Conservation (phyloP, 2,888 invertebrate genomes). For the Eremobia ochroleuca region DNA sequence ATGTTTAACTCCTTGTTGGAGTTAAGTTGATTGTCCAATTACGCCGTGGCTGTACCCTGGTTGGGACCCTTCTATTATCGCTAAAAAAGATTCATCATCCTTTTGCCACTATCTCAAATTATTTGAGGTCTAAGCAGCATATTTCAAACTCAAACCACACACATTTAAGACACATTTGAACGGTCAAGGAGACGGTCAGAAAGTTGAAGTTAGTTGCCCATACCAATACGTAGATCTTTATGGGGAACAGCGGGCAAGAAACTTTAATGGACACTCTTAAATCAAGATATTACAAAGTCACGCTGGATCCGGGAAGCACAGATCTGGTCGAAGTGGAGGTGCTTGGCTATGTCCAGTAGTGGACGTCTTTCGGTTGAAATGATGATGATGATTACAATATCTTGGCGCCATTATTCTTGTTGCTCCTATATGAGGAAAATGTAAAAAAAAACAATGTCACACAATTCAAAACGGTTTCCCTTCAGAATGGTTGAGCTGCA, state of each 20-base stretch:
- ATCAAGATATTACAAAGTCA: background rate
- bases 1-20: background rate
- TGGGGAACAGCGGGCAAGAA: background rate
- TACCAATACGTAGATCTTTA: background rate
- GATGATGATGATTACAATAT: too few relatives aligned
- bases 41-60: background rate
- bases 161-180: background rate
- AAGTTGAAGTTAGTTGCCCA: background rate
- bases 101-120: background rate
- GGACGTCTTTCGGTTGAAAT: too few relatives aligned
- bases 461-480: background rate
- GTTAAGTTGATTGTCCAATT: background rate
- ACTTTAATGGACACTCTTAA: background rate
- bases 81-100: background rate
- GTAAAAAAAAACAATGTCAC: background rate
- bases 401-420: too few relatives aligned
- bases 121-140: background rate
- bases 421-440: background rate
- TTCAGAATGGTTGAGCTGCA: background rate
- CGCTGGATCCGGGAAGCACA: too few relatives aligned
- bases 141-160: background rate
- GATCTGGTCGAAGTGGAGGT: too few relatives aligned
- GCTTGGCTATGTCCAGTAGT: too few relatives aligned
- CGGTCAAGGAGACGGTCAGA: background rate
- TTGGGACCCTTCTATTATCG: background rate